Evolutionary conservation across 2,113 vertebrate species (phyloP), one percentile per base, ranked within the genome.

Genomic region (Entelurus aequoreus): DNA sequence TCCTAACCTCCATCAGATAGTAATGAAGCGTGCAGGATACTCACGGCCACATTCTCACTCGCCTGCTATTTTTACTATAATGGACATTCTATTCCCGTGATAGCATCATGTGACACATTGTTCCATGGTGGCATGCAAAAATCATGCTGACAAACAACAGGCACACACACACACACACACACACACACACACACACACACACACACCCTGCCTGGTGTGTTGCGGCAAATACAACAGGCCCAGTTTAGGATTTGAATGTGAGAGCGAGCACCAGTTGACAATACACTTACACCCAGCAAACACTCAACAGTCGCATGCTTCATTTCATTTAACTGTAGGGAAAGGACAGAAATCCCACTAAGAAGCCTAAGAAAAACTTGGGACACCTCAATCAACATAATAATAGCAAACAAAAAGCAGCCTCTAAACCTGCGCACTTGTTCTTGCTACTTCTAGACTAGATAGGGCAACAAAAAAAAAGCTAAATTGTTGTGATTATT

Each of bases 21-120:
- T 54, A 62, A 66, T 66, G 73, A 62, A 59, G 19, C 62, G 44
- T 62, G 60, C 48, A 54, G 42, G 42, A 37, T 56, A 66, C 16
- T 64, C 68, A 70, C 81, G 64, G 57, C 51, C 46, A 65, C 35
- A 64, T 74, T 76, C 56, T 75, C 64, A 63, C 53, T 56, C 69
- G 44, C 61, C 62, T 67, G 72, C 76, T 84, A 83, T 83, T 83
- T 78, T 74, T 77, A 72, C 53, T 62, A 50, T 59, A 64, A 59
- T 69, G 59, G 60, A 71, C 71, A 19, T 63, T 57, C 71, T 81
- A 71, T 76, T 83, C 70, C 70, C 6, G 68, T 77, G 71, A 73
- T 72, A 71, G 59, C 55, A 66, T 70, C 80, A 83, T 71, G 71
- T 83, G 83, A 83, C 63, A 64, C 75, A 79, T 83, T 85, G 76